These are phyloP conservation scores for Micromussa lordhowensis DNA, from an alignment of 92 coral and sea anemone genomes.

Conservation along the genomic window DNA sequence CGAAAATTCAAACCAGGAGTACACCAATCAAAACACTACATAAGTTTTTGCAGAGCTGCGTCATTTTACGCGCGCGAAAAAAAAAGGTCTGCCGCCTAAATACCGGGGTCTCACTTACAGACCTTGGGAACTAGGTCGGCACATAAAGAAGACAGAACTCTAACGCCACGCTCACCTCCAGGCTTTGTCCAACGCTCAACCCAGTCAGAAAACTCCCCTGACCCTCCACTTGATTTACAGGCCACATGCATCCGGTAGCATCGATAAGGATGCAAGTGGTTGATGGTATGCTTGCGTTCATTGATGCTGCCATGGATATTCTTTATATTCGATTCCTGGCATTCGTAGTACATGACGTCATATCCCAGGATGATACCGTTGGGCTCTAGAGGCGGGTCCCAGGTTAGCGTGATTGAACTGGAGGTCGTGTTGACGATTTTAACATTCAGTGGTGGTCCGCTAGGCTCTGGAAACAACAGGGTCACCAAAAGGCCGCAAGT, in stretches of 20 bases:
- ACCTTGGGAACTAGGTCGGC: too few species aligned
- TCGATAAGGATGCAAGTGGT: constrained; percentile 51
- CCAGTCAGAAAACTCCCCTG: constrained; percentile 46
- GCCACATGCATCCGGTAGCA: constrained; percentile 54
- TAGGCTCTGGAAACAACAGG: constrained; percentile 52
- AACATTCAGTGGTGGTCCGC: constrained; percentile 73
- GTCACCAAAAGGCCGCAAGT: neutral
- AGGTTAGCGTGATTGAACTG: constrained; percentile 41
- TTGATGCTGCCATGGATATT: neutral
- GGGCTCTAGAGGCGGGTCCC: constrained; percentile 73
- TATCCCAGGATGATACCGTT: constrained; percentile 66
- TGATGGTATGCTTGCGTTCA: neutral
- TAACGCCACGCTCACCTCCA: constrained; percentile 36
- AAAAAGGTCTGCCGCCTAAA: too few species aligned
- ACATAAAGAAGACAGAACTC: too few species aligned
- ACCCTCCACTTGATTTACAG: constrained; percentile 56
- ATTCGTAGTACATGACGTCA: constrained; percentile 39
- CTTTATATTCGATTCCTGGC: neutral
- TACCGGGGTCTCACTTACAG: too few species aligned
- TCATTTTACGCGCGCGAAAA: too few species aligned
- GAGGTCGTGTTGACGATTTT: constrained; percentile 31
- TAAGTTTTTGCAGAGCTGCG: too few species aligned
- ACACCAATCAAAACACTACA: too few species aligned
- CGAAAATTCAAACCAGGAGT: too few species aligned
- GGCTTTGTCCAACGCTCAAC: constrained; percentile 39